These are phyloP conservation scores for Drosophila ustulata DNA, from an alignment of 2,888 invertebrate species.

Conservation along the genomic window DNA sequence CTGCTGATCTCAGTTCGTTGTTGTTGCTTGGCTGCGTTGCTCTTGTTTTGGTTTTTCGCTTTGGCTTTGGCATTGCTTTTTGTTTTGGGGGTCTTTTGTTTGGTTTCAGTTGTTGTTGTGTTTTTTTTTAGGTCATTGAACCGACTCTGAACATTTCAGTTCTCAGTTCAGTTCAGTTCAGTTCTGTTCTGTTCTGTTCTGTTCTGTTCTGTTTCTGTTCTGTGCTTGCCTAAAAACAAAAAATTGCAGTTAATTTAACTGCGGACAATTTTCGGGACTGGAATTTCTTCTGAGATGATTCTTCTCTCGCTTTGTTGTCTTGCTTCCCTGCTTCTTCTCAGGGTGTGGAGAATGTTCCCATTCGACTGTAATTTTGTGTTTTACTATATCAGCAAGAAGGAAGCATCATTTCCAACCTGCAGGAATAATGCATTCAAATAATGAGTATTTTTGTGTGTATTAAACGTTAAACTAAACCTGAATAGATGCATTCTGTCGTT, in stretches of 20 bases:
- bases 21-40: constrained; percentile 38
- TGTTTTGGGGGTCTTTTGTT: constrained; percentile 67
- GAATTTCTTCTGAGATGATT: constrained; percentile 52
- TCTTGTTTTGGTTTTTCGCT: constrained; percentile 53
- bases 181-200: neutral
- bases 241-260: constrained; percentile 74
- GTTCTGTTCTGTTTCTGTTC: constrained; percentile 2
- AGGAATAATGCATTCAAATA: no score
- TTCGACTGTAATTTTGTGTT: no score
- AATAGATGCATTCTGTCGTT: no score
- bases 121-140: constrained; percentile 72
- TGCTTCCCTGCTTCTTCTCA: constrained; percentile 2
- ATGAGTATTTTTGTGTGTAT: no score
- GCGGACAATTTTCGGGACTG: constrained; percentile 57
- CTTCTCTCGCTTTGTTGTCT: neutral
- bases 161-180: neutral
- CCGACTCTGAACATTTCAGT: constrained; percentile 55
- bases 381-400: no score
- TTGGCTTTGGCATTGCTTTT: constrained; percentile 16
- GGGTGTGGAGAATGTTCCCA: neutral
- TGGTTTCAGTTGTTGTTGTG: constrained; percentile 59
- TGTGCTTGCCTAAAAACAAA: constrained; percentile 75
- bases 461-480: no score
- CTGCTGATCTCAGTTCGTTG: constrained; percentile 38
- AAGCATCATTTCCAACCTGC: no score